phyloP scores from a whole-genome alignment of 2,113 vertebrate genomes.

The Odontophorus gujanensis region DNA sequence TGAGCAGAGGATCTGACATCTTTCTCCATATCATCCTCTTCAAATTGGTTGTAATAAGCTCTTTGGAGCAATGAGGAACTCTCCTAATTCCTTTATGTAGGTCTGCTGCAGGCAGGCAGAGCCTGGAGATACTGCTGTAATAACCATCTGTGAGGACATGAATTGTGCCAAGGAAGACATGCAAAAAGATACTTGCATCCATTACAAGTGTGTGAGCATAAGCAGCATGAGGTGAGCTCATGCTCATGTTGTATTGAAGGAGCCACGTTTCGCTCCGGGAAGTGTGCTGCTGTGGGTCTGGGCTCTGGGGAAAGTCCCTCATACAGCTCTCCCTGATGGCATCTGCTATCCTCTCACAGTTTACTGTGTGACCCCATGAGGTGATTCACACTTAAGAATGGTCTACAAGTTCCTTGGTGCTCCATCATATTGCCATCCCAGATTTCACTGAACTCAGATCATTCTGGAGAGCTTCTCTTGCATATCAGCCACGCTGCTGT shows the following conservation, averaged over 20 bases:
- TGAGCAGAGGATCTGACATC: neutral
- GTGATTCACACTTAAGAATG: neutral
- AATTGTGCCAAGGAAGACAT: neutral
- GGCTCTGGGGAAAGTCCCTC: neutral
- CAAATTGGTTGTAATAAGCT: neutral
- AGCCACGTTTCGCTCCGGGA: neutral
- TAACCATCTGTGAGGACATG: neutral
- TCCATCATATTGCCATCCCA: neutral
- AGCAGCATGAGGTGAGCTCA: neutral
- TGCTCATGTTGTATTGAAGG: neutral
- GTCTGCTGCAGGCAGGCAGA: neutral
- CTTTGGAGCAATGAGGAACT: neutral
- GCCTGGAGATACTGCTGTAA: neutral
- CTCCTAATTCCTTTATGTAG: neutral
- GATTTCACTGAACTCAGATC: neutral
- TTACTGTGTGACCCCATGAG: neutral
- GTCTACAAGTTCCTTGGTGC: neutral
- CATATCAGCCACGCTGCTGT: accelerated
- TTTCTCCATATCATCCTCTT: neutral
- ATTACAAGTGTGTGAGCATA: accelerated
- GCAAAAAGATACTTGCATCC: neutral
- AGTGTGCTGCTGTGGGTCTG: neutral
- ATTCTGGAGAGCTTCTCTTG: neutral
- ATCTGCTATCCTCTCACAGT: neutral
- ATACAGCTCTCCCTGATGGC: neutral